Conservation (phyloP, 1,140 invertebrate genomes). For the Vanessa atalanta region DNA sequence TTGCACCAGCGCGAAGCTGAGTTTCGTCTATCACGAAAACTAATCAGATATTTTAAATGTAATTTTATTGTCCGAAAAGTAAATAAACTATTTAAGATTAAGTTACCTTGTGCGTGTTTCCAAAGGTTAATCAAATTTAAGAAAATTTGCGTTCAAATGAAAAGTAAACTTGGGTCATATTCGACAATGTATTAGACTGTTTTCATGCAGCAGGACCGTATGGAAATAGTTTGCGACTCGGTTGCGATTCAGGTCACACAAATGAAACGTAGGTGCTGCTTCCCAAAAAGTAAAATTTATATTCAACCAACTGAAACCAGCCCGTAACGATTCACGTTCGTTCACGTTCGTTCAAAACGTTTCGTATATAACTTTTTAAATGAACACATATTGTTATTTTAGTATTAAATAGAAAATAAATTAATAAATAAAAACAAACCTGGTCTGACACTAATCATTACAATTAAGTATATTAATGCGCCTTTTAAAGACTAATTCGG, state of each 20-base stretch:
- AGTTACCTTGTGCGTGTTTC: neutral
- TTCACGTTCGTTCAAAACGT: neutral
- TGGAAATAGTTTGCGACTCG: neutral
- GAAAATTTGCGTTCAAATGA: neutral
- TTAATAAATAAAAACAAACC: conserved; percentile 24
- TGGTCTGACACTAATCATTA: conserved; percentile 12
- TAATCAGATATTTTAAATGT: neutral
- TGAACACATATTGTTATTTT: conserved; percentile 16
- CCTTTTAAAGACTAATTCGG: conserved; percentile 77
- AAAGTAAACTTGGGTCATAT: too few species aligned
- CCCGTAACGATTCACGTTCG: neutral
- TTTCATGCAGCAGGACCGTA: too few species aligned
- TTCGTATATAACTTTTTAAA: conserved; percentile 1
- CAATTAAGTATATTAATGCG: conserved; percentile 49
- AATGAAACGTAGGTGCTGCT: neutral
- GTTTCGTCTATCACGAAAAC: too few species aligned
- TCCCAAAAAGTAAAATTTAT: too few species aligned
- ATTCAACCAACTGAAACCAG: too few species aligned
- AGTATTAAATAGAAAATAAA: conserved; percentile 15
- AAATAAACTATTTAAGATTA: neutral
- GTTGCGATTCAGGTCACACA: conserved; percentile 1
- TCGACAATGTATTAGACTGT: too few species aligned
- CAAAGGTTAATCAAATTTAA: neutral
- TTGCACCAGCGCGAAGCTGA: too few species aligned
- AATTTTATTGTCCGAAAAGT: neutral